Evolutionary conservation across 2,113 vertebrate genomes (phyloP).

Genomic region (Channa maculata): DNA sequence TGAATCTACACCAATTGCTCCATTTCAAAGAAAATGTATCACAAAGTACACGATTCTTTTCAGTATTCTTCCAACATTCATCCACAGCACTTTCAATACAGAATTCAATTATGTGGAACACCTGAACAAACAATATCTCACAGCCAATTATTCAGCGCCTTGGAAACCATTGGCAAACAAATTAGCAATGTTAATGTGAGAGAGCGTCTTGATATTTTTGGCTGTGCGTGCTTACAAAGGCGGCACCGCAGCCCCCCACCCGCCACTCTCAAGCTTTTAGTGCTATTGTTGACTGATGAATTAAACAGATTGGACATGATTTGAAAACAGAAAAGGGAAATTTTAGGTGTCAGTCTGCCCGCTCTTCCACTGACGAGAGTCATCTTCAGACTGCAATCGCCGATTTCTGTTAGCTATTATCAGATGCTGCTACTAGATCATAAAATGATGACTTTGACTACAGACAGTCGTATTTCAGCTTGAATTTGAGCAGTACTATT

Average conservation of each 20-base stretch:
- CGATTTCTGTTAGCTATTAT: slow-evolving; percentile 46
- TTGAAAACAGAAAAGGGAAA: slow-evolving; percentile 67
- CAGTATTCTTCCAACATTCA: slow-evolving; percentile 75
- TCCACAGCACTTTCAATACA: slow-evolving; percentile 76
- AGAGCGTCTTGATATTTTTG: slow-evolving; percentile 81
- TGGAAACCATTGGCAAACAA: slow-evolving; percentile 81
- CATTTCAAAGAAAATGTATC: slow-evolving; percentile 74
- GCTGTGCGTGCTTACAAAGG: slow-evolving; percentile 70
- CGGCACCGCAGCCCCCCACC: slow-evolving; percentile 35
- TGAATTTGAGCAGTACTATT: slow-evolving; percentile 53
- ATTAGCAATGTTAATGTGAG: slow-evolving; percentile 85
- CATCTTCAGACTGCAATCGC: slow-evolving; percentile 19
- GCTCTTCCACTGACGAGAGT: slow-evolving; percentile 35
- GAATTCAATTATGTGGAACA: slow-evolving; percentile 85
- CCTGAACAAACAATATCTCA: slow-evolving; percentile 86
- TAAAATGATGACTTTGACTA: slow-evolving; percentile 56
- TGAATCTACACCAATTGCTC: slow-evolving; percentile 69
- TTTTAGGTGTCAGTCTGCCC: slow-evolving; percentile 66
- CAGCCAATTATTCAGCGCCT: slow-evolving; percentile 81
- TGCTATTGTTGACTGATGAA: slow-evolving; percentile 79
- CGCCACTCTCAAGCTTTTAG: background rate
- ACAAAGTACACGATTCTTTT: slow-evolving; percentile 67
- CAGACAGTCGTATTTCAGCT: slow-evolving; percentile 58
- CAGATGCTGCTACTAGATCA: slow-evolving; percentile 50
- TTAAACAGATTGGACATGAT: slow-evolving; percentile 79